Percentiles rank a stretch among this genome's conserved stretches.
Evolutionary conservation across 2,113 vertebrate genomes (phyloP).

Genomic region (Scomber colias): DNA sequence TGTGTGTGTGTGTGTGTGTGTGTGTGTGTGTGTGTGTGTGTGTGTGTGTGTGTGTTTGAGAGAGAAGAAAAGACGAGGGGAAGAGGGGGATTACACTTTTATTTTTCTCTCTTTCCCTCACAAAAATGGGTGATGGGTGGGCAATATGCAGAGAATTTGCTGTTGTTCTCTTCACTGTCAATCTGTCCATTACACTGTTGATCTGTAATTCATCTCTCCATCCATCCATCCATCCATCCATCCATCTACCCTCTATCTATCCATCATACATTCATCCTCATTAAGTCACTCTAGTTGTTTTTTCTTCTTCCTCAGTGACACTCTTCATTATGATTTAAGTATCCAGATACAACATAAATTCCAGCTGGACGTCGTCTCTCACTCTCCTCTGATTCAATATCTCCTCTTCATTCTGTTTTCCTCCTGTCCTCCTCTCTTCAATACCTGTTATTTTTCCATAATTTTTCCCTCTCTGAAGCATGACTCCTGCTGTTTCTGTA

Average conservation of each 20-base stretch:
- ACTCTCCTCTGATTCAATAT: not conserved
- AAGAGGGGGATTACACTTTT: not conserved
- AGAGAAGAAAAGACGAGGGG: not conserved
- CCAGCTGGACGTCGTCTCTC: not conserved
- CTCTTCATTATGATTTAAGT: not conserved
- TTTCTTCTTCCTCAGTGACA: not conserved
- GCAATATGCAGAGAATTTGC: not conserved
- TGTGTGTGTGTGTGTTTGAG: conserved; percentile 13
- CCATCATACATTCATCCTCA: no score
- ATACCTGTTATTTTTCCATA: not conserved
- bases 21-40: conserved; percentile 24
- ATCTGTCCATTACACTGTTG: not conserved
- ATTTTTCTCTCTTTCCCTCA: not conserved
- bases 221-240: not conserved
- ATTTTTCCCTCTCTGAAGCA: not conserved
- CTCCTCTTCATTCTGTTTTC: not conserved
- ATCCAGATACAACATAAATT: not conserved
- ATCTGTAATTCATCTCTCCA: not conserved
- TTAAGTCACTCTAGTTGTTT: not conserved
- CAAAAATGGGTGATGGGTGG: no score
- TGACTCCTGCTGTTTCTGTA: not conserved
- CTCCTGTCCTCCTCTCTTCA: not conserved
- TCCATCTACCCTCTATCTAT: not conserved
- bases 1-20: conserved; percentile 27
- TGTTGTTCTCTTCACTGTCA: not conserved